These are phyloP conservation scores for Athalia cordata DNA, from an alignment of 2,888 invertebrate species.

Conservation along the genomic window DNA sequence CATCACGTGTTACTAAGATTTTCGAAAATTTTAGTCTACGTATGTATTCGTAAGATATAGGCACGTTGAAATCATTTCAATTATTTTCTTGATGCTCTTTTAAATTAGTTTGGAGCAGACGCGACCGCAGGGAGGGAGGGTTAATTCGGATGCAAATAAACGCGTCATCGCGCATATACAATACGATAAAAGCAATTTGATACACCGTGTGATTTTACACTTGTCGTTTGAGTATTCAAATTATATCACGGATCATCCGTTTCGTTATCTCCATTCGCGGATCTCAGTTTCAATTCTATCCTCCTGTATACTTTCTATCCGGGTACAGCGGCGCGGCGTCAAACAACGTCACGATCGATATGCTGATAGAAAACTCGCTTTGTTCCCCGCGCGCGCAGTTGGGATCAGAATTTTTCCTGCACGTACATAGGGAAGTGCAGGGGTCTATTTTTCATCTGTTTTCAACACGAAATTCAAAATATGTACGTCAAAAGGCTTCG, in stretches of 20 bases:
- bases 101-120: too few relatives aligned
- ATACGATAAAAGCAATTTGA: not conserved
- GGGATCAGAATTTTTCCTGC: not conserved
- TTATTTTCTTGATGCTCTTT: too few relatives aligned
- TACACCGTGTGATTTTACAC: conserved; percentile 43
- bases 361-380: not conserved
- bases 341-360: too few relatives aligned
- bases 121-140: too few relatives aligned
- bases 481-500: conserved; percentile 13
- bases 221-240: conserved; percentile 35
- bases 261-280: not conserved
- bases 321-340: too few relatives aligned
- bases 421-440: not conserved
- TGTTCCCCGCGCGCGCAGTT: not conserved
- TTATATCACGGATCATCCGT: conserved; percentile 31
- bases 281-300: conserved; percentile 14
- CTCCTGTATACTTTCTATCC: not conserved
- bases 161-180: too few relatives aligned
- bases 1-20: not conserved
- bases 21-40: not conserved
- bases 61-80: too few relatives aligned
- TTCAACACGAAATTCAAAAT: not conserved
- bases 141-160: too few relatives aligned
- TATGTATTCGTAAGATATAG: not conserved
- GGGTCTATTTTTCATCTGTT: not conserved